Evolutionary conservation across 2,113 vertebrate species (phyloP), one percentile per base, ranked within the genome.

Genomic region (Phoxinus phoxinus): DNA sequence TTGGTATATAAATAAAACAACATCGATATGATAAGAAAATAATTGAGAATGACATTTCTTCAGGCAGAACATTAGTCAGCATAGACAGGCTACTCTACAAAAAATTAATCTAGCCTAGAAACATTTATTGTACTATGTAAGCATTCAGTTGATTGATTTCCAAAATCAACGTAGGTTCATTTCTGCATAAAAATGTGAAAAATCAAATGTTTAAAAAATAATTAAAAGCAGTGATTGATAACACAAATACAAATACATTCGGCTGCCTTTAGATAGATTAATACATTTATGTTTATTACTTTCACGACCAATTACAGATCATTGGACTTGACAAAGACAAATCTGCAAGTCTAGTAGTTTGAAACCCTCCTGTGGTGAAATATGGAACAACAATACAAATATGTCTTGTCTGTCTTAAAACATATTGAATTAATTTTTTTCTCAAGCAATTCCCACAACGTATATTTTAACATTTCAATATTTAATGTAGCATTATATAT

Each of bases 291-390:
- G 7, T 69, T 21, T 21, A 35, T 35, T 5, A 23, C 67, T 41
- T 71, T 37, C 67, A 11, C 21, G 12, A 6, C 9, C 35, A n/a
- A n/a, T 71, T 6, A 41, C 35, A 25, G 37, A 12, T 63, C 0
- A 27, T 27, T 27, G 12, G n/a, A 27, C 23, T 4, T 61, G 11
- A 13, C 53, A 56, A 56, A 71, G 7, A 35, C 32, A 23, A 41
- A 41, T 73, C 23, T 25, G 35, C 37, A 27, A 69, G 17, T 32
- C 63, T 71, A 74, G 87, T 73, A 67, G 25, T 71, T 90, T 88
- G 85, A 85, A 88, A 87, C 91, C 93, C 89, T 90, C 91, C 93
- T 86, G 90, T 91, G 92, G 89, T 89, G 41, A 51, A 61, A 46
- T 19, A 13, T 37, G 53, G 65, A 63, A 79, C 25, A 79, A n/a